phyloP scores from a whole-genome alignment of 1,140 invertebrate species.

The Macrobrachium nipponense region DNA sequence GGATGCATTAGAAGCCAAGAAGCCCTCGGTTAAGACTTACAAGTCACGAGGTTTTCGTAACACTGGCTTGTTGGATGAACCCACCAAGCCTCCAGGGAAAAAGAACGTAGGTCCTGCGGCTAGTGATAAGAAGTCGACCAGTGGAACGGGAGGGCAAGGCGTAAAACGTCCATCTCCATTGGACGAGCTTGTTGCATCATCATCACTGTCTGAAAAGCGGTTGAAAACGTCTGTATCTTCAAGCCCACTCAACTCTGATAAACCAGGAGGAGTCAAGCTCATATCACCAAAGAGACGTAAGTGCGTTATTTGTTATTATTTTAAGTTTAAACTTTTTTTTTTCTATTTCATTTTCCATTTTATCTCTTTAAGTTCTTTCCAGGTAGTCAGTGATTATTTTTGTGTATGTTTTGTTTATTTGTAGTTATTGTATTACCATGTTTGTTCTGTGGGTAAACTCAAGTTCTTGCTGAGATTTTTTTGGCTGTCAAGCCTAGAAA shows the following conservation, averaged over 20 bases:
- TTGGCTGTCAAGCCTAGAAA: no score
- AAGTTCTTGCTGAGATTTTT: no score
- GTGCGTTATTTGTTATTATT: constrained; percentile 18
- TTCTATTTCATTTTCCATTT: background rate
- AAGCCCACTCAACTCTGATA: constrained; percentile 38
- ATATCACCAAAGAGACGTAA: constrained; percentile 64
- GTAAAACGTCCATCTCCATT: constrained; percentile 27
- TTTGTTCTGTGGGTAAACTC: no score
- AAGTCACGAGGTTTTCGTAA: constrained; percentile 61
- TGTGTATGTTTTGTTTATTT: background rate
- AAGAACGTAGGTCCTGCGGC: background rate
- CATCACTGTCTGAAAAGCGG: constrained; percentile 36
- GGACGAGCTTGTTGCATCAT: constrained; percentile 15
- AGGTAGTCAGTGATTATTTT: background rate
- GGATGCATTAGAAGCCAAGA: constrained; percentile 42
- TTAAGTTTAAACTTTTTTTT: background rate
- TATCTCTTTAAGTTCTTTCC: background rate
- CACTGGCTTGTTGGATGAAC: constrained; percentile 56
- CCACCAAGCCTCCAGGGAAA: constrained; percentile 38
- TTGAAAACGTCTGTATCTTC: constrained; percentile 49
- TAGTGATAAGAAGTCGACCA: constrained; percentile 32
- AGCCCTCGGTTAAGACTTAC: constrained; percentile 57
- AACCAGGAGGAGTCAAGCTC: constrained; percentile 62
- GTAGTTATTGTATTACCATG: background rate
- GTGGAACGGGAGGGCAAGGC: background rate